Evolutionary conservation across 2,888 invertebrate species (phyloP).

Genomic region (Pocota personata): DNA sequence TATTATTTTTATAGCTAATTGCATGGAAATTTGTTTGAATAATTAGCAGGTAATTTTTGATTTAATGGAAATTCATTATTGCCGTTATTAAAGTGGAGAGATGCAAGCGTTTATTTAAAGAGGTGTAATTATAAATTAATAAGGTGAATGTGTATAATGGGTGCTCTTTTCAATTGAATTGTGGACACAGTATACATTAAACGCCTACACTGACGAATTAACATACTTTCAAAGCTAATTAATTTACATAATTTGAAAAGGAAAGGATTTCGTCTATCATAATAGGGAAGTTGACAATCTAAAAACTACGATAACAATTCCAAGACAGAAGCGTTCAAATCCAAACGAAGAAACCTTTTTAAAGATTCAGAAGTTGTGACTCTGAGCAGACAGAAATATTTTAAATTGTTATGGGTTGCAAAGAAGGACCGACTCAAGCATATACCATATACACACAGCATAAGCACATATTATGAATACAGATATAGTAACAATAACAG

Average conservation of each 20-base stretch:
- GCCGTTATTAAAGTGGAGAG: constrained; percentile 14
- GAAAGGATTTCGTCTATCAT: neutral
- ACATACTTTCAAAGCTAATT: constrained; percentile 2
- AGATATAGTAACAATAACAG: too few species aligned
- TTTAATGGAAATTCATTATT: constrained; percentile 50
- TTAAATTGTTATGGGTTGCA: too few species aligned
- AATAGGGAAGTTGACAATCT: too few species aligned
- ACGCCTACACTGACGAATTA: neutral
- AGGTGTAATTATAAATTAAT: constrained; percentile 50
- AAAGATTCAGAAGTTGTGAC: too few species aligned
- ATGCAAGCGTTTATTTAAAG: constrained; percentile 13
- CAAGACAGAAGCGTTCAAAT: too few species aligned
- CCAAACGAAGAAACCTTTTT: too few species aligned
- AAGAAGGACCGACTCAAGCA: too few species aligned
- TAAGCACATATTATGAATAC: too few species aligned
- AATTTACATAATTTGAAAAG: constrained; percentile 1
- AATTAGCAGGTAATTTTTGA: constrained; percentile 44
- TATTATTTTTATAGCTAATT: constrained; percentile 48
- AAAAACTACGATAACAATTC: too few species aligned
- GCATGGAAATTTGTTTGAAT: constrained; percentile 43
- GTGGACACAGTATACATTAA: neutral
- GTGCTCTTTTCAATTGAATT: constrained; percentile 19
- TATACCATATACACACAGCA: too few species aligned
- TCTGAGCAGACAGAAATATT: too few species aligned
- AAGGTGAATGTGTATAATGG: constrained; percentile 5